These are phyloP conservation scores for Argyresthia albistria DNA, from an alignment of 2,888 invertebrate genomes.

Conservation along the genomic window DNA sequence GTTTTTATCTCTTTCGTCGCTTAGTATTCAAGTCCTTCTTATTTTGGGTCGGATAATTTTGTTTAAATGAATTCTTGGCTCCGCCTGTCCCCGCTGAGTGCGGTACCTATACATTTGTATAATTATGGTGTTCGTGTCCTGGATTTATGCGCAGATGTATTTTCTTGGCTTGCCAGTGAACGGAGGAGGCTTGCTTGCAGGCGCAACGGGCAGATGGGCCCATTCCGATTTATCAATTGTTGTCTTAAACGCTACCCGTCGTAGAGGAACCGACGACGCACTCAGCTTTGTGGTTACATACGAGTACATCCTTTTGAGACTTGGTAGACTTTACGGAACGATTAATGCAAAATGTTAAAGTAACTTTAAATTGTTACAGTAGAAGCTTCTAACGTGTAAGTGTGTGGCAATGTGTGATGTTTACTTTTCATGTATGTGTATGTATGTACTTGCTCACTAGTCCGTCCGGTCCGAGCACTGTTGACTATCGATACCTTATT, in stretches of 20 bases:
- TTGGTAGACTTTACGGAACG: too few species aligned
- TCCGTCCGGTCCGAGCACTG: too few species aligned
- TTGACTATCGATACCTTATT: background rate
- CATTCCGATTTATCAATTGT: slow-evolving; percentile 1
- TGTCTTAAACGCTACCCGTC: background rate
- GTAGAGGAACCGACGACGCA: too few species aligned
- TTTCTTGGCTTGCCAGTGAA: slow-evolving; percentile 30
- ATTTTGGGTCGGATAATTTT: slow-evolving; percentile 59
- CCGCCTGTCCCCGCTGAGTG: slow-evolving; percentile 51
- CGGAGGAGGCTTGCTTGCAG: slow-evolving; percentile 2
- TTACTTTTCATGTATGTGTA: too few species aligned
- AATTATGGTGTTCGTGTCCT: slow-evolving; percentile 54
- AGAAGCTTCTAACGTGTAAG: too few species aligned
- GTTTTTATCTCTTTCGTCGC: slow-evolving; percentile 8
- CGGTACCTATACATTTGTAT: slow-evolving; percentile 68
- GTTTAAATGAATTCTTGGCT: slow-evolving; percentile 57
- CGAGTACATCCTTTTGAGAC: too few species aligned
- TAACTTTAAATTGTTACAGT: too few species aligned
- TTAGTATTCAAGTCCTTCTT: slow-evolving; percentile 40
- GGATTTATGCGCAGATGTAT: slow-evolving; percentile 56
- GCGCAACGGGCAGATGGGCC: slow-evolving; percentile 29
- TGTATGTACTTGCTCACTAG: too few species aligned
- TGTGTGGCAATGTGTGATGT: too few species aligned
- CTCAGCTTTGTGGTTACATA: too few species aligned
- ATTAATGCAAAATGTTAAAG: too few species aligned